A percentile compares a stretch with the other conserved stretches of the same genome.
phyloP scores from a whole-genome alignment of 2,113 vertebrate species.

The Campylorhamphus procurvoides region DNA sequence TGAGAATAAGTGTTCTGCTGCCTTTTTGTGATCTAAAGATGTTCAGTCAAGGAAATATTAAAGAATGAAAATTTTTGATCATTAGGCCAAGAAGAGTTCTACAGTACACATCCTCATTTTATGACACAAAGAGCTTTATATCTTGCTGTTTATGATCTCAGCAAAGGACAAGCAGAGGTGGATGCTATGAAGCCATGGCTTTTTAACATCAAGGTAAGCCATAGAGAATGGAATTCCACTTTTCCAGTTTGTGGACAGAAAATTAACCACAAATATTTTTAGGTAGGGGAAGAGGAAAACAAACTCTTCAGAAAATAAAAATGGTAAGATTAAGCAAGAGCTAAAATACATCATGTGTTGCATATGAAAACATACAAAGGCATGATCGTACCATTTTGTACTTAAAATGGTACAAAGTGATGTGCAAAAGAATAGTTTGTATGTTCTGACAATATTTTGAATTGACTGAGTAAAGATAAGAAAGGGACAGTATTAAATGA shows the following conservation, averaged over 20 bases:
- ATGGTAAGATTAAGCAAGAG: background rate
- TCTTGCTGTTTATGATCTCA: slow-evolving; percentile 92
- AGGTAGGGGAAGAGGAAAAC: background rate
- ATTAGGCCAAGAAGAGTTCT: slow-evolving; percentile 89
- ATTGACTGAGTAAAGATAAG: background rate
- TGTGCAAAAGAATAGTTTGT: background rate
- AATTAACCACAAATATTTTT: background rate
- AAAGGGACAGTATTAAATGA: background rate
- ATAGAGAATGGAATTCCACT: background rate
- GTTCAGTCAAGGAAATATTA: background rate
- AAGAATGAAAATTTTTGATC: background rate
- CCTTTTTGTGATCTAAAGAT: background rate
- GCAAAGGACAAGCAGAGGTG: slow-evolving; percentile 88
- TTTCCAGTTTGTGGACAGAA: background rate
- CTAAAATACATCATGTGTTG: background rate
- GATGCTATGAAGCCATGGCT: slow-evolving; percentile 95
- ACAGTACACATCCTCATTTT: slow-evolving; percentile 90
- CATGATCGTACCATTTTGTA: background rate
- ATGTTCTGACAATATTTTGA: background rate
- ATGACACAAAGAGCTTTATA: slow-evolving; percentile 92
- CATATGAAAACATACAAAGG: background rate
- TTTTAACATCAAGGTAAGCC: slow-evolving; percentile 92
- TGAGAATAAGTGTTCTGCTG: background rate
- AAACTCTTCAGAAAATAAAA: background rate
- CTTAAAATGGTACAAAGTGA: background rate